These are phyloP conservation scores for Leucophenga maculata DNA, from an alignment of 2,888 invertebrate species.

Conservation along the genomic window DNA sequence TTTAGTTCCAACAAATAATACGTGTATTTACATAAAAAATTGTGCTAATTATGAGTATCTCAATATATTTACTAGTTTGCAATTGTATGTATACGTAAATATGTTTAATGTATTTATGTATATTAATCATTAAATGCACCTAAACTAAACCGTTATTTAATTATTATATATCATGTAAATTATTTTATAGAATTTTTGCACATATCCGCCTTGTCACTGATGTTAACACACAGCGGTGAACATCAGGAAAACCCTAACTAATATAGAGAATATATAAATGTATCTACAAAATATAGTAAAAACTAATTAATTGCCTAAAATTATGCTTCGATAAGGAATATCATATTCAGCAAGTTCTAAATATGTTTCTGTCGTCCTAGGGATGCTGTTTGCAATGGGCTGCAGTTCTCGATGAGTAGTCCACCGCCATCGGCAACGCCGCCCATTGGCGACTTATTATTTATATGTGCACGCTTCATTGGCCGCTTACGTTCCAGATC, in stretches of 20 bases:
- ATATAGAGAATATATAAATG: too few relatives aligned
- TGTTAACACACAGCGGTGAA: not conserved
- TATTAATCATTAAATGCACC: too few relatives aligned
- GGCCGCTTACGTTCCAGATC: conserved; percentile 69
- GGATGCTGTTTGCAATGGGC: conserved; percentile 68
- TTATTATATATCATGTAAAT: conserved; percentile 33
- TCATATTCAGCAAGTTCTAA: conserved; percentile 48
- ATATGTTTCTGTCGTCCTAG: conserved; percentile 69
- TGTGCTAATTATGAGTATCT: conserved; percentile 57
- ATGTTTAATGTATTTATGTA: not conserved
- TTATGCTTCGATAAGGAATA: not conserved
- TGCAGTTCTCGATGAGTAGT: conserved; percentile 64
- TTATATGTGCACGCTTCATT: conserved; percentile 68
- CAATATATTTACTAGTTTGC: conserved; percentile 4
- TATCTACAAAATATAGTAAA: too few relatives aligned
- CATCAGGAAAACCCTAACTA: not conserved
- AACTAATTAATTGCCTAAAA: conserved; percentile 3
- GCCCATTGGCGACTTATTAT: conserved; percentile 48
- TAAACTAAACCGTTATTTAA: not conserved
- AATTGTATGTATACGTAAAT: conserved; percentile 25
- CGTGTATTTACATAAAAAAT: conserved; percentile 51
- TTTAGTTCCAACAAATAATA: too few relatives aligned
- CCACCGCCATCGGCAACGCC: conserved; percentile 40
- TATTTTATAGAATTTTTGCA: conserved; percentile 51
- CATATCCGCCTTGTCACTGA: conserved; percentile 55